Base-by-base conservation (phyloP, 1,140 invertebrate species). In the Metaphire vulgaris region DNA sequence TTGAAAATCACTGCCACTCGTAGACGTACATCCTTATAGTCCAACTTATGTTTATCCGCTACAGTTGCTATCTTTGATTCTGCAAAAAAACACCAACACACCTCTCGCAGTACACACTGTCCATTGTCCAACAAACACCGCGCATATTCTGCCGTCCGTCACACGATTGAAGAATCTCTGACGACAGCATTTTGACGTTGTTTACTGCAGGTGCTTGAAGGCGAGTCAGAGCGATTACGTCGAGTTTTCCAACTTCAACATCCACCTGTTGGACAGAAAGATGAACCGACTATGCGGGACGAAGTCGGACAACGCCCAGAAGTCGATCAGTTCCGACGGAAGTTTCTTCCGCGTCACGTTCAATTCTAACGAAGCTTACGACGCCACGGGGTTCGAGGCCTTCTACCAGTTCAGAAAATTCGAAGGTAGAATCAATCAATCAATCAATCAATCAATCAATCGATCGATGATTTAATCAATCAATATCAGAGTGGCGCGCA, bases 311-410 rank as follows among this genome's bases (percentile, higher is more conserved):
- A 56, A 82, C 79, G 82, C 84, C 31, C 81, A 82, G 65, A 75
- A 80, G 32, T 76, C 82, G 21, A 90, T 96, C 67, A 90, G 91
- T 78, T 97, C 95, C 15, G 95, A 97, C 82, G 89, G 91, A 68
- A 91, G 92, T 80, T 98, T 97, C 87, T 98, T 97, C 86, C 90
- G 95, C 79, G 92, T 98, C 15, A 94, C 94, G 1, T 97, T 98
- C 86, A 89, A 92, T 80, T 95, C 95, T 1, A 97, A 98, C 85
- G 93, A 95, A 83, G 89, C 93, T 72, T 91, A 95, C 76, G 95
- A 98, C 83, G 93, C 90, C 2, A 94, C 92, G 34, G 96, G 96
- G 69, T 98, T 98, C 85, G 92, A 93, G 82, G 95, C 94, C 0
- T 91, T 90, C 76, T 98, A 95, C 86, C 90, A 91, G 79, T 97